These are phyloP conservation scores for Menidia menidia DNA, from an alignment of 2,797 vertebrate species.

Conservation along the genomic window DNA sequence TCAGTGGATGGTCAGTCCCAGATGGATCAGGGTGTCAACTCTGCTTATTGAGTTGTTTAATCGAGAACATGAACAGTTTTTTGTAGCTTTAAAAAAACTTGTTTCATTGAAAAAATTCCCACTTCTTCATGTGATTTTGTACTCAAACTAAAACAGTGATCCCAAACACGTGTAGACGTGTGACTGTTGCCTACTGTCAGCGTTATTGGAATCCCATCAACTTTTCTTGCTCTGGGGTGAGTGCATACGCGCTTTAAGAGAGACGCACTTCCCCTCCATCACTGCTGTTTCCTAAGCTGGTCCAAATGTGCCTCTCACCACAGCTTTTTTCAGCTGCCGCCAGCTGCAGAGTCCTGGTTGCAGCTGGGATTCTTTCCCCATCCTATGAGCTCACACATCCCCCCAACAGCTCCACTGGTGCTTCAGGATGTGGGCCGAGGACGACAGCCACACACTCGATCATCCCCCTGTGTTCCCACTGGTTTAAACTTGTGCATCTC, in stretches of 20 bases:
- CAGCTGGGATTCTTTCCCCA: slow-evolving; percentile 49
- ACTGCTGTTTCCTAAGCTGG: slow-evolving; percentile 42
- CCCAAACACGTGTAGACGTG: slow-evolving; percentile 2
- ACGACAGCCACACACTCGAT: slow-evolving; percentile 21
- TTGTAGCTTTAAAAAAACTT: not conserved
- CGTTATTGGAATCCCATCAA: slow-evolving; percentile 39
- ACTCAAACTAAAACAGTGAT: not conserved
- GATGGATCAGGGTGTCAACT: not conserved
- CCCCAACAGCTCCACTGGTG: slow-evolving; percentile 34
- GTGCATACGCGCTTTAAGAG: slow-evolving; percentile 63
- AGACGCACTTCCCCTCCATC: slow-evolving; percentile 53
- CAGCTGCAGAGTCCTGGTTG: slow-evolving; percentile 54
- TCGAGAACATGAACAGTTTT: not conserved
- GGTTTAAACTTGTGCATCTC: not conserved
- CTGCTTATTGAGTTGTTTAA: slow-evolving; percentile 14
- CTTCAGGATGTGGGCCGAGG: slow-evolving; percentile 22
- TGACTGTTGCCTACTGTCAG: slow-evolving; percentile 28
- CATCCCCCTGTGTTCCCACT: slow-evolving; percentile 12
- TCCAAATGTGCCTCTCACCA: slow-evolving; percentile 72
- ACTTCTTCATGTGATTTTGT: not conserved
- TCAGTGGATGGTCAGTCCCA: not conserved
- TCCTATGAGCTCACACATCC: slow-evolving; percentile 26
- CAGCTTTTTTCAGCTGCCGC: slow-evolving; percentile 62
- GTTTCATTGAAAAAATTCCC: not conserved
- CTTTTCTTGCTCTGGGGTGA: slow-evolving; percentile 33